phyloP scores from a whole-genome alignment of 2,888 invertebrate species.

The Protonemura montana region DNA sequence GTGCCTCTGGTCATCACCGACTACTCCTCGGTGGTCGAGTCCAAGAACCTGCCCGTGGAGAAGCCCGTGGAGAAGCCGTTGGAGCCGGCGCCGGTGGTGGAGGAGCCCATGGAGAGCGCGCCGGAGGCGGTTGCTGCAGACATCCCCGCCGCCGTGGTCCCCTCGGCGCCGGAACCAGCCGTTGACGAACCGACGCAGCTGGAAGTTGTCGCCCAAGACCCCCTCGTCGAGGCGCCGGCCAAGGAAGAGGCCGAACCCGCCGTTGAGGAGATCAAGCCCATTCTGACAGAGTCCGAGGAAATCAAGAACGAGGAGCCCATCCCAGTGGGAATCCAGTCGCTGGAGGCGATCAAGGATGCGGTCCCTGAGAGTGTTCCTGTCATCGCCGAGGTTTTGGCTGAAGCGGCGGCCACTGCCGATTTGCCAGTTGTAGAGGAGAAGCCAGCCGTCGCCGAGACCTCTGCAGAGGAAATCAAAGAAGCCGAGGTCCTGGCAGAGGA shows the following conservation, averaged over 20 bases:
- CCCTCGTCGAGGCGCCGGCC: conserved; percentile 37
- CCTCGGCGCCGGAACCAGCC: conserved; percentile 31
- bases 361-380: not conserved
- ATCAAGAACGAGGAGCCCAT: conserved; percentile 18
- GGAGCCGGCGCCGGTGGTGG: conserved; percentile 50
- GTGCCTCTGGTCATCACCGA: conserved; percentile 59
- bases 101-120: conserved; percentile 50
- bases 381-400: not conserved
- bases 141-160: conserved; percentile 22
- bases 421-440: not conserved
- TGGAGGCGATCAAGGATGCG: conserved; percentile 13
- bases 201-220: conserved; percentile 34
- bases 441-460: conserved; percentile 8
- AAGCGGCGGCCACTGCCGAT: not conserved
- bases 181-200: conserved; percentile 41
- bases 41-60: not conserved
- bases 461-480: conserved; percentile 13
- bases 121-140: conserved; percentile 50
- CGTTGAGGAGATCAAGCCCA: conserved; percentile 48
- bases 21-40: conserved; percentile 57
- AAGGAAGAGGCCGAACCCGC: conserved; percentile 43
- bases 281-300: not conserved
- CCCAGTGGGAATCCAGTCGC: not conserved
- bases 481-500: conserved; percentile 22
- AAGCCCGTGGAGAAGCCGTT: conserved; percentile 50